phyloP scores from a whole-genome alignment of 2,113 vertebrate species.

The Vidua chalybeata region DNA sequence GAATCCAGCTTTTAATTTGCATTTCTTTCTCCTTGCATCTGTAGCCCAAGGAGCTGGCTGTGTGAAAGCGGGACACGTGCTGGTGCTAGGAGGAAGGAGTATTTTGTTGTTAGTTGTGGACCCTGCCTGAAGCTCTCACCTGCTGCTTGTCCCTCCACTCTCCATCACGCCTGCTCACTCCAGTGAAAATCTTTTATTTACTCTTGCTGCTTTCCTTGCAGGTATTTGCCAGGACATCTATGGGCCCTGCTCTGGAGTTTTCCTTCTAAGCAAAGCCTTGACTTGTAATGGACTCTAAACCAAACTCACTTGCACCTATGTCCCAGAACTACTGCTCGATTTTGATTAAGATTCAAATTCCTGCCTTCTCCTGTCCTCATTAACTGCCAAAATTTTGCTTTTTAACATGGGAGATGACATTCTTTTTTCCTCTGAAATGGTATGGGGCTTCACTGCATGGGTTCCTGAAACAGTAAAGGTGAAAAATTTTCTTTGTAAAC shows the following conservation, averaged over 20 bases:
- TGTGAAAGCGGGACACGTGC: rapidly evolving
- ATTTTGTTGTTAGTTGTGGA: background rate
- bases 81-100: background rate
- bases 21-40: background rate
- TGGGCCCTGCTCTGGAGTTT: background rate
- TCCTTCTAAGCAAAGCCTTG: background rate
- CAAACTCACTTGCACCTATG: background rate
- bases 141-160: background rate
- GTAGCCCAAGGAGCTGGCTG: background rate
- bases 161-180: background rate
- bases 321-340: background rate
- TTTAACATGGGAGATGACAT: background rate
- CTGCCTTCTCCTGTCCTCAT: background rate
- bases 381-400: background rate
- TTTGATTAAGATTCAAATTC: background rate
- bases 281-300: background rate
- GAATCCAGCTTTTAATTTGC: background rate
- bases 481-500: background rate
- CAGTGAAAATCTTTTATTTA: background rate
- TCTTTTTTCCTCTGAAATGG: background rate
- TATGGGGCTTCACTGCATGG: background rate
- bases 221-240: background rate
- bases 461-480: background rate
- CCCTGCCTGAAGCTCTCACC: background rate
- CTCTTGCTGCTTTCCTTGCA: background rate